Evolutionary conservation across 1,140 invertebrate genomes (phyloP), one percentile per base, ranked within the genome.

Genomic region (Macrobrachium rosenbergii): DNA sequence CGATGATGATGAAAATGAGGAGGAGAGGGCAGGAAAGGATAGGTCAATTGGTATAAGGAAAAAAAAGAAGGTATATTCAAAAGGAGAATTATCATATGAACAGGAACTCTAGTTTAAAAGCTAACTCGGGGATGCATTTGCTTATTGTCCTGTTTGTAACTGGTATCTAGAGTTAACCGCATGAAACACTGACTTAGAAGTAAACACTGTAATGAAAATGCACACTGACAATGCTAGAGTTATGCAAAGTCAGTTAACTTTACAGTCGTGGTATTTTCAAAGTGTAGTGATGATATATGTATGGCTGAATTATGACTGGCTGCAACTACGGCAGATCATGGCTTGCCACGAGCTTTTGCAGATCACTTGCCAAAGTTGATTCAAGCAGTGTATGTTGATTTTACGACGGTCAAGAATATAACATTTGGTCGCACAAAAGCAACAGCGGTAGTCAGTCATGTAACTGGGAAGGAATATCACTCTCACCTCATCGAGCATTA

Each of bases 91-190:
- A 79, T 28, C 19, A 79, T 79, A 58, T 59, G 77, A 79, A 79
- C 52, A 79, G 16, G 23, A 58, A 21, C 77, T 59, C 7, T 21
- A 58, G 17, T 79, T 79, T 59, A 79, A 58, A 52, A 58, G 52
- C 77, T 28, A 79, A 21, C 19, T 59, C 43, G 77, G 52, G 0
- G 59, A 60, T 21, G 7, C 45, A 8, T 59, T 58, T 60, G 77
- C 77, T 19, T 79, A 79, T 58, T 79, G 77, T 59, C 23, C 28
- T 79, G 77, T 79, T 60, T 79, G 77, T 79, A 59, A 21, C 28
- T 14, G 17, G 28, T 37, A 1, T n/a, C 77, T 79, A 43, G 60
- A 79, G 59, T n/a, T 79, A 60, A 79, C 77, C 7, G 3, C 77
- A 7, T 45, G 77, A 5, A 79, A 79, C 1, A 45, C 73, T 43